A percentile compares a stretch with the other conserved stretches of the same genome.
Evolutionary conservation across 1,140 invertebrate species (phyloP).

Genomic region (Drosophila erecta): DNA sequence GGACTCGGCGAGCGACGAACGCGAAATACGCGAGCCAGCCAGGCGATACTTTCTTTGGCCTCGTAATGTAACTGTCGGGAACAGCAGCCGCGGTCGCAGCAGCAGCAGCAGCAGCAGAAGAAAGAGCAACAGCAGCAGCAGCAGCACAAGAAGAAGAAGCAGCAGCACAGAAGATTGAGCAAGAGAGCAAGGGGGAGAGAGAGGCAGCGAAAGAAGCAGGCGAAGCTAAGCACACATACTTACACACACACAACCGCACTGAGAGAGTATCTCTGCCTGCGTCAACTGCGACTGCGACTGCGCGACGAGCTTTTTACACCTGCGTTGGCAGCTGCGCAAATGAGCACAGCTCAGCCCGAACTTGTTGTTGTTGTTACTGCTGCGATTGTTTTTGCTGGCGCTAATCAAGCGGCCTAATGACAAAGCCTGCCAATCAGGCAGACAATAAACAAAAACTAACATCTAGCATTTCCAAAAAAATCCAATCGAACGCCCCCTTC

Average conservation of each 20-base stretch:
- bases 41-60: conserved; percentile 84
- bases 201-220: conserved; percentile 31
- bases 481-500: conserved; percentile 18
- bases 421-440: conserved; percentile 56
- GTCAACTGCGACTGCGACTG: conserved; percentile 29
- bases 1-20: conserved; percentile 83
- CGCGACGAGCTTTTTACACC: conserved; percentile 46
- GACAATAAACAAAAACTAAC: conserved; percentile 34
- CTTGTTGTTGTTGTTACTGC: conserved; percentile 18
- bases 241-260: not conserved
- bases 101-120: conserved; percentile 37
- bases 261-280: conserved; percentile 16
- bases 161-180: not conserved
- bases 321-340: conserved; percentile 66
- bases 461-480: conserved; percentile 40
- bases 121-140: conserved; percentile 6
- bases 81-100: conserved; percentile 35
- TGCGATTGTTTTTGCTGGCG: conserved; percentile 12
- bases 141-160: conserved; percentile 7
- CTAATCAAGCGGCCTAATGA: conserved; percentile 63
- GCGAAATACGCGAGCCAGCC: conserved; percentile 82
- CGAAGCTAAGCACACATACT: conserved; percentile 25
- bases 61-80: conserved; percentile 83
- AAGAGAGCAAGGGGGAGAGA: not conserved
- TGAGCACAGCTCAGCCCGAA: conserved; percentile 59